A percentile compares a stretch with the other conserved stretches of the same genome.
phyloP scores from a whole-genome alignment of 1,140 invertebrate genomes.

The Armadillidium nasatum region DNA sequence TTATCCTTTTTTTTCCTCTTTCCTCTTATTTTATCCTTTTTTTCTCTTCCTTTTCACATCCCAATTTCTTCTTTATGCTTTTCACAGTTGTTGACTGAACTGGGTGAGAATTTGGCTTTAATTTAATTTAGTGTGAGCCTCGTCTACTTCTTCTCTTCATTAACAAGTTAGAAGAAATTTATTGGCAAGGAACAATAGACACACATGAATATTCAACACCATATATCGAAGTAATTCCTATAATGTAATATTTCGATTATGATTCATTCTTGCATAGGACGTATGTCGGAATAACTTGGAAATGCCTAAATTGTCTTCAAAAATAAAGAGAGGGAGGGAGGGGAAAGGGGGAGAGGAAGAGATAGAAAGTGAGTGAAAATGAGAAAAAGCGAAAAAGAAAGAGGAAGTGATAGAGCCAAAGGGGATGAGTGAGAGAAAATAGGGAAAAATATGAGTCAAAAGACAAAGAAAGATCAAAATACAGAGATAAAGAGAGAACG shows the following conservation, averaged over 20 bases:
- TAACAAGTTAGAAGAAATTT: constrained; percentile 2
- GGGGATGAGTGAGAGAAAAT: no score
- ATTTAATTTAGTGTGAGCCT: background rate
- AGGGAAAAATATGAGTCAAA: no score
- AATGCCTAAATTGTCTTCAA: no score
- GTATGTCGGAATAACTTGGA: no score
- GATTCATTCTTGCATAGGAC: background rate
- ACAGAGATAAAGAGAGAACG: no score
- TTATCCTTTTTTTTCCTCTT: background rate
- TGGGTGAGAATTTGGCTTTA: background rate
- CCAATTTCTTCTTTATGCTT: background rate
- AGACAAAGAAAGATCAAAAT: no score
- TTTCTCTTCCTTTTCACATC: background rate
- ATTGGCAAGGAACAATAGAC: background rate
- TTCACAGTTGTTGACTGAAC: background rate
- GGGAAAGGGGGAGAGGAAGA: no score
- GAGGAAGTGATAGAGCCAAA: no score
- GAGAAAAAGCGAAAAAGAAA: no score
- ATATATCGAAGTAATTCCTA: background rate
- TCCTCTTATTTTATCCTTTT: background rate
- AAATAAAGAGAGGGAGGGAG: no score
- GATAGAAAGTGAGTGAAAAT: no score
- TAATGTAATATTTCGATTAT: background rate
- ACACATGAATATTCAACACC: background rate
- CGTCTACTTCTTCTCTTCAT: background rate